A percentile compares a stretch with the other conserved stretches of the same genome.
Evolutionary conservation across 2,888 invertebrate genomes (phyloP).

Genomic region (Hipparchia semele): DNA sequence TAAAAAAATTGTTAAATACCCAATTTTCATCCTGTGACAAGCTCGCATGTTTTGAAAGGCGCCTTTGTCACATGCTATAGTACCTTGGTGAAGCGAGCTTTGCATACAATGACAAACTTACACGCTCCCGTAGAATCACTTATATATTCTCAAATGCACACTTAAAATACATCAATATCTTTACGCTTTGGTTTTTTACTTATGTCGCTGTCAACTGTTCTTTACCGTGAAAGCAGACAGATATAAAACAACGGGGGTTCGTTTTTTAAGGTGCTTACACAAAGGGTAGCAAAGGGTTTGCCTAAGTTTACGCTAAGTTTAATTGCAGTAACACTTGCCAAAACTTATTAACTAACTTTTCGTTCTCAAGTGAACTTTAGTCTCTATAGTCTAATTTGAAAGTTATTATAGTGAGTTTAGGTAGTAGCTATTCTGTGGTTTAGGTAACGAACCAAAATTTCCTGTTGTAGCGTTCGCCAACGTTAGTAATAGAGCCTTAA

Average conservation of each 20-base stretch:
- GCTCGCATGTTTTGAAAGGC: constrained; percentile 42
- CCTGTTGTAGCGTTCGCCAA: too few relatives aligned
- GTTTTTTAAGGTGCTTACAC: neutral
- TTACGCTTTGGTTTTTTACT: constrained; percentile 21
- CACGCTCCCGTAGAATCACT: constrained; percentile 55
- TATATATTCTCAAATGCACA: constrained; percentile 43
- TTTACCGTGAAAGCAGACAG: constrained; percentile 6
- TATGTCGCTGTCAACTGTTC: constrained; percentile 18
- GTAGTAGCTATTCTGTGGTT: too few relatives aligned
- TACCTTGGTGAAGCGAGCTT: constrained; percentile 51
- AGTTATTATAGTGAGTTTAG: too few relatives aligned
- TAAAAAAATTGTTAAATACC: too few relatives aligned
- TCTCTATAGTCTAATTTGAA: too few relatives aligned
- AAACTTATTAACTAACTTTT: too few relatives aligned
- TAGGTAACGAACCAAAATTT: too few relatives aligned
- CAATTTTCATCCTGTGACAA: neutral
- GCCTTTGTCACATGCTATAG: constrained; percentile 55
- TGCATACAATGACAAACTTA: constrained; percentile 76
- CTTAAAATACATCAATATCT: constrained; percentile 37
- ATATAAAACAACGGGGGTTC: neutral
- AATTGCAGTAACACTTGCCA: too few relatives aligned
- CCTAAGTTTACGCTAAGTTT: too few relatives aligned
- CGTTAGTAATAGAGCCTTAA: neutral
- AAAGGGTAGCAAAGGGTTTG: too few relatives aligned
- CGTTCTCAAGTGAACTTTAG: too few relatives aligned